Evolutionary conservation across 2,113 vertebrate genomes (phyloP).

Genomic region (Calidris pygmaea): DNA sequence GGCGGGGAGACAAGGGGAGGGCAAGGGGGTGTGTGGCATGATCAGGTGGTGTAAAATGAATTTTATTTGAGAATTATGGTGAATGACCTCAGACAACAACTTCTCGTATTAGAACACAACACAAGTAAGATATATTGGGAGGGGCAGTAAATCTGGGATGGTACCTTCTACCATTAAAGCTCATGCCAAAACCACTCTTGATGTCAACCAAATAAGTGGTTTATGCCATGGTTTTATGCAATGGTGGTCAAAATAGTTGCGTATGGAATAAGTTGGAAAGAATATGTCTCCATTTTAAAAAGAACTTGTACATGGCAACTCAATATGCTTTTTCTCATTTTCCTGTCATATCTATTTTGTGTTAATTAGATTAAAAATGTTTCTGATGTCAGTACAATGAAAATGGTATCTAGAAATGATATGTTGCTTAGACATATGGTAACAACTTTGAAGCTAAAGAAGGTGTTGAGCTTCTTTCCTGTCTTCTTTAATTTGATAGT

Average conservation of each 20-base stretch:
- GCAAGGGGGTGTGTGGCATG: background rate
- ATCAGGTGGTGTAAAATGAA: background rate
- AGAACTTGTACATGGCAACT: conserved; percentile 20
- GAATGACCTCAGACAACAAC: background rate
- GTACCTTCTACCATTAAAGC: background rate
- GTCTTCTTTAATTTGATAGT: background rate
- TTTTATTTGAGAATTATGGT: background rate
- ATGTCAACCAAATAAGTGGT: background rate
- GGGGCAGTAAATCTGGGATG: background rate
- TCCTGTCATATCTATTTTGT: conserved; percentile 48
- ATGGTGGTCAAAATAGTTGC: background rate
- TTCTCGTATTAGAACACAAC: background rate
- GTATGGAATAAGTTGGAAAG: background rate
- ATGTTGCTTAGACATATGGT: background rate
- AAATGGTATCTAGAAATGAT: conserved; percentile 6
- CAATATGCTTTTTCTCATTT: conserved; percentile 4
- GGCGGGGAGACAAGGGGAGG: fast-evolving
- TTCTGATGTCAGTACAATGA: conserved; percentile 50
- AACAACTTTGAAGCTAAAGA: conserved; percentile 3
- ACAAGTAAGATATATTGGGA: background rate
- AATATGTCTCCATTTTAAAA: conserved; percentile 23
- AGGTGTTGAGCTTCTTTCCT: background rate
- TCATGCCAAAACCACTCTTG: background rate
- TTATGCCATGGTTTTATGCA: background rate
- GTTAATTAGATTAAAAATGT: conserved; percentile 57